phyloP scores from a whole-genome alignment of 2,113 vertebrate genomes.

The Poecilia latipinna region DNA sequence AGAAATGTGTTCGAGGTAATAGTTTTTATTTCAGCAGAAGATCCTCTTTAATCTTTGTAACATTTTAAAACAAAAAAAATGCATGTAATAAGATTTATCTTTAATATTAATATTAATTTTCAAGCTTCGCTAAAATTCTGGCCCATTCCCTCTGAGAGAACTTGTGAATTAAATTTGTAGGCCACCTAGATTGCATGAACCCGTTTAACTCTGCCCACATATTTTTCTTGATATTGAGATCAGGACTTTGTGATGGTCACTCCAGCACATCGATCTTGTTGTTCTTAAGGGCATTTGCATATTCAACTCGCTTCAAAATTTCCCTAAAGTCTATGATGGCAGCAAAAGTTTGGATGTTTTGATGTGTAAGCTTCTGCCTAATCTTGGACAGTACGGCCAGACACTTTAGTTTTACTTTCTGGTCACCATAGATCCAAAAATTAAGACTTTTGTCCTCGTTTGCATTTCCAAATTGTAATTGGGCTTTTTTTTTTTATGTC shows the following conservation, averaged over 20 bases:
- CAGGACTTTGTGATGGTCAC: background rate
- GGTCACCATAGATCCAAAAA: no score
- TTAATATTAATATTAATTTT: background rate
- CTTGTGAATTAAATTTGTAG: background rate
- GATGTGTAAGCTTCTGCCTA: no score
- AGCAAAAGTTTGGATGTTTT: no score
- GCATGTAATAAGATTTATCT: background rate
- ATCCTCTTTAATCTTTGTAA: background rate
- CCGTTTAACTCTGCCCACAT: background rate
- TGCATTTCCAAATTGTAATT: no score
- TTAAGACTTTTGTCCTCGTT: no score
- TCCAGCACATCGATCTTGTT: background rate
- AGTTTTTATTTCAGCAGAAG: background rate
- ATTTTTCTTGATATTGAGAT: background rate
- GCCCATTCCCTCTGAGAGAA: background rate
- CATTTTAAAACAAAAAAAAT: background rate
- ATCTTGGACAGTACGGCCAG: no score
- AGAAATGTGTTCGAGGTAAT: background rate
- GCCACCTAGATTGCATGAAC: background rate
- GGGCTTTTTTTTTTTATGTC: no score
- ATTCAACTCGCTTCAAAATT: background rate
- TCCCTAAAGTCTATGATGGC: no score
- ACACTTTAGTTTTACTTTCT: no score
- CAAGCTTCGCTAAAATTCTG: background rate
- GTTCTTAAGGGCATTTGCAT: background rate